Conservation (phyloP, 2,797 vertebrate genomes). For the Dipus sagitta region DNA sequence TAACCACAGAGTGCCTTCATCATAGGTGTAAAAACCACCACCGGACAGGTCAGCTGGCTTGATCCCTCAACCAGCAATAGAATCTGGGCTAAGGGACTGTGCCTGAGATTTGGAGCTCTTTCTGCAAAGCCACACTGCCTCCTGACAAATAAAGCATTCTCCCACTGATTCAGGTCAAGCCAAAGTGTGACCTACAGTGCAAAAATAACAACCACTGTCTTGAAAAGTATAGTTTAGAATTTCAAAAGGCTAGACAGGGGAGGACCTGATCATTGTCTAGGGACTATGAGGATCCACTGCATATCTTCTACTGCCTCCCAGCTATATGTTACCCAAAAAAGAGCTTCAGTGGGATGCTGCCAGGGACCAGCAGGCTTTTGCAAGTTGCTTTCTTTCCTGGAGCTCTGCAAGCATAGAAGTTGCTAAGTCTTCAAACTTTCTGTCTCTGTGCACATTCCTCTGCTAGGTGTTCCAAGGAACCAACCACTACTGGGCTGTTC, state of each 20-base stretch:
- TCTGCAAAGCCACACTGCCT: background rate
- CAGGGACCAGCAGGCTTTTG: background rate
- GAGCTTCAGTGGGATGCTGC: background rate
- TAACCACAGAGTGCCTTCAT: background rate
- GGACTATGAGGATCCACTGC: background rate
- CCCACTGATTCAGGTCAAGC: background rate
- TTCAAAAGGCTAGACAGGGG: background rate
- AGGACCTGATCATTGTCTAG: background rate
- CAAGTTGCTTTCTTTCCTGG: background rate
- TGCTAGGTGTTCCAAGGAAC: background rate
- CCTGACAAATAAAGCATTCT: background rate
- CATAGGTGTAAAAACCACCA: background rate
- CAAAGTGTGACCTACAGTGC: background rate
- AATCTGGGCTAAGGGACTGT: background rate
- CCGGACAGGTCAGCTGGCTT: background rate
- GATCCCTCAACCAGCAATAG: background rate
- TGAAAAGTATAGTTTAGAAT: background rate
- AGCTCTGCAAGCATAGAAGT: background rate
- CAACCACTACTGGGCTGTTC: background rate
- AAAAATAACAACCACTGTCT: background rate
- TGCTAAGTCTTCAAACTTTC: background rate
- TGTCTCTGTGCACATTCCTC: rapidly evolving
- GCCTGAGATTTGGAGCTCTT: background rate
- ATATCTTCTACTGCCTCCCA: background rate
- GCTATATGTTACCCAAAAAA: background rate